Conservation (phyloP, 2,888 invertebrate species). For the Teleiodes luculella region DNA sequence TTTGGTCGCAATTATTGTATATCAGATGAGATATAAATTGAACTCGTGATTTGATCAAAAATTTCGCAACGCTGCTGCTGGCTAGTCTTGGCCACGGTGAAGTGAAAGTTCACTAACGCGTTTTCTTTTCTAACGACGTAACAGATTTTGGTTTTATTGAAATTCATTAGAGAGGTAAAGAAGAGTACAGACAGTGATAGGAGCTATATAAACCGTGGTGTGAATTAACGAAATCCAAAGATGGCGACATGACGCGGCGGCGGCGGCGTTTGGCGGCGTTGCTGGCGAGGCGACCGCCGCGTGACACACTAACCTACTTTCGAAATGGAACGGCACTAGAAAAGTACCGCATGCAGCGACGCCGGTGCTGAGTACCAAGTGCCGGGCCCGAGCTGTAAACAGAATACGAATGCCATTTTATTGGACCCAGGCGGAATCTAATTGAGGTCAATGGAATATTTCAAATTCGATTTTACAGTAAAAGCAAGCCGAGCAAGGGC, state of each 20-base stretch:
- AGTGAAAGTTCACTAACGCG: slow-evolving; percentile 65
- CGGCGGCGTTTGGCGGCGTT: slow-evolving; percentile 4
- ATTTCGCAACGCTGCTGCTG: slow-evolving; percentile 60
- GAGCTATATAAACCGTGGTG: slow-evolving; percentile 22
- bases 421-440: slow-evolving; percentile 42
- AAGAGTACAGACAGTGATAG: neutral
- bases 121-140: slow-evolving; percentile 35
- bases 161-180: neutral
- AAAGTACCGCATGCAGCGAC: slow-evolving; percentile 52
- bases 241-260: slow-evolving; percentile 55
- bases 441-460: slow-evolving; percentile 34
- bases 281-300: slow-evolving; percentile 67
- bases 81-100: slow-evolving; percentile 41
- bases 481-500: no score
- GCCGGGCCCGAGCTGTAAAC: slow-evolving; percentile 21
- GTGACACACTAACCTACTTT: slow-evolving; percentile 76
- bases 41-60: slow-evolving; percentile 42
- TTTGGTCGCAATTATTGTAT: slow-evolving; percentile 22
- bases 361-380: no score
- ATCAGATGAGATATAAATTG: slow-evolving; percentile 28
- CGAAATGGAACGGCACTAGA: slow-evolving; percentile 74
- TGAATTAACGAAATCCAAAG: slow-evolving; percentile 68
- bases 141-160: slow-evolving; percentile 19
- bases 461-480: neutral
- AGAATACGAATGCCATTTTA: slow-evolving; percentile 16